These are phyloP conservation scores for Drosophila niveifrons DNA, from an alignment of 2,888 invertebrate genomes.

Conservation along the genomic window DNA sequence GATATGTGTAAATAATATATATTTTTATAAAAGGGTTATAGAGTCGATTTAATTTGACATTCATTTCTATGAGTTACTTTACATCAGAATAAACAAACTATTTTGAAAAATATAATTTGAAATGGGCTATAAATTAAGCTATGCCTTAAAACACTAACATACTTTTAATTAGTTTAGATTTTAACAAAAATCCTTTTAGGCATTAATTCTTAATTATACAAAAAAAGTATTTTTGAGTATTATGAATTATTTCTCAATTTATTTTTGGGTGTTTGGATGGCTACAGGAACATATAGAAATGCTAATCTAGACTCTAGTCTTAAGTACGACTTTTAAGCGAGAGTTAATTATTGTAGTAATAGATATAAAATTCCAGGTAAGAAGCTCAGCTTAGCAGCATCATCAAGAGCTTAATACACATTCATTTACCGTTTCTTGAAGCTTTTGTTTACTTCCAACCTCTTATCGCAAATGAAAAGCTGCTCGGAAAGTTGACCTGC, in stretches of 20 bases:
- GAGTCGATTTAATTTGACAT: background rate
- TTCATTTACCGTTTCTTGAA: conserved; percentile 27
- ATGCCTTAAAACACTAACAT: background rate
- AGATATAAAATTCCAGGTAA: conserved; percentile 1
- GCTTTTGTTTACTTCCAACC: conserved; percentile 51
- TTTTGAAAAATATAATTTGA: background rate
- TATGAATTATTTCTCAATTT: no score
- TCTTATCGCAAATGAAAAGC: conserved; percentile 60
- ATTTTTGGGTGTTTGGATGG: no score
- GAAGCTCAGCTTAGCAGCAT: conserved; percentile 3
- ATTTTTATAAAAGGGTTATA: background rate
- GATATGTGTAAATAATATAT: background rate
- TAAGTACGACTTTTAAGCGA: background rate
- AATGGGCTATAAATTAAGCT: background rate
- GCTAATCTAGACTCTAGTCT: background rate
- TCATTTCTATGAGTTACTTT: no score
- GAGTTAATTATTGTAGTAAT: background rate
- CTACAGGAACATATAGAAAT: background rate
- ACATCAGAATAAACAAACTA: no score
- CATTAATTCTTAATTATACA: no score
- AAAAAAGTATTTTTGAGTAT: no score
- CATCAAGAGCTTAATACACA: conserved; percentile 14
- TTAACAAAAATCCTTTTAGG: no score
- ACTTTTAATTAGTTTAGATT: no score
- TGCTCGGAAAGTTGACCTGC: conserved; percentile 61